Conservation (phyloP, 2,888 invertebrate species). For the Spisula solida region DNA sequence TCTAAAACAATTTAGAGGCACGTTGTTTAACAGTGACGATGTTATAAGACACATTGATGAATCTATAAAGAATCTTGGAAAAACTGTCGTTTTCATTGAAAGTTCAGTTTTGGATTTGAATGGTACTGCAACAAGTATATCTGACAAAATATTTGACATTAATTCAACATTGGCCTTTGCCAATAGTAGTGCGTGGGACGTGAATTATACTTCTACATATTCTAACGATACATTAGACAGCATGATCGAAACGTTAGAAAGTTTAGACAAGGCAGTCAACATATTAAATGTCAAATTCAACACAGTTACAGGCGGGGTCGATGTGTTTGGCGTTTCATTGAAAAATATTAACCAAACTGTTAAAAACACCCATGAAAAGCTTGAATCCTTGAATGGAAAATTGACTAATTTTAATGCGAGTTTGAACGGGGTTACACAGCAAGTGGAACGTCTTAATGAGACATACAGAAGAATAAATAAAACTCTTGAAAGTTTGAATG, state of each 20-base stretch:
- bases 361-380: constrained; percentile 54
- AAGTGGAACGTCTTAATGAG: constrained; percentile 46
- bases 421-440: constrained; percentile 51
- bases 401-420: constrained; percentile 51
- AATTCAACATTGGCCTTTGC: constrained; percentile 53
- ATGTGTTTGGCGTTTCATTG: constrained; percentile 59
- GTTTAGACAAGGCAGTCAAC: constrained; percentile 54
- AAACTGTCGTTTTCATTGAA: constrained; percentile 52
- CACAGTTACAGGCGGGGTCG: constrained; percentile 45
- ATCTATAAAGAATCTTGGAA: constrained; percentile 55
- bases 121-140: constrained; percentile 48
- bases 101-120: constrained; percentile 60
- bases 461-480: constrained; percentile 60
- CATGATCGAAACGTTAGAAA: constrained; percentile 61
- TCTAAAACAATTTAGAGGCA: constrained; percentile 57
- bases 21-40: constrained; percentile 64
- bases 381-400: constrained; percentile 40
- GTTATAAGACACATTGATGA: constrained; percentile 63
- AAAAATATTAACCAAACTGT: constrained; percentile 63
- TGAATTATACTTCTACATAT: constrained; percentile 56
- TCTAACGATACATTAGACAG: constrained; percentile 66
- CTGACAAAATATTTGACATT: constrained; percentile 41
- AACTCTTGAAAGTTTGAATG: constrained; percentile 56
- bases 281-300: constrained; percentile 48
- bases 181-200: constrained; percentile 58